Base-by-base conservation (phyloP, 2,888 invertebrate species). In the Poecilus cupreus region DNA sequence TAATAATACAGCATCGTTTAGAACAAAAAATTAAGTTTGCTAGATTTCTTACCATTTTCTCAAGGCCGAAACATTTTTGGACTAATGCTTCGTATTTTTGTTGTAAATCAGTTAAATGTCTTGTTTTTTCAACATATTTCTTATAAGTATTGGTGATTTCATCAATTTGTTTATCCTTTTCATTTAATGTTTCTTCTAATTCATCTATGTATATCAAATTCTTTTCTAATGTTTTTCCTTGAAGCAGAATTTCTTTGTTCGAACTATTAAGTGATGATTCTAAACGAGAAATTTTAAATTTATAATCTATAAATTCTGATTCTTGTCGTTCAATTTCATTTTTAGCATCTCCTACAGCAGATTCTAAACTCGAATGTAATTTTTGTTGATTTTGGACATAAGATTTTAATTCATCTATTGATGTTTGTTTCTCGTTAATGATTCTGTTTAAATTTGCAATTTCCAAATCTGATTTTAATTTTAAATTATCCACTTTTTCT, bases 101-200 rank as follows among this genome's bases (percentile, higher is more conserved):
- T 26, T 86, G 81, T 49, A 87, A 80, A 16, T 86, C 84, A 82
- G 88, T 88, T 68, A 87, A 87, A 84, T 86, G 87, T n/a, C 87
- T 88, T 70, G 87, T 87, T 74, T 87, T 86, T 18, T 88, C 87
- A 8, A 88, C 87, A 82, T 88, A 88, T 70, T 87, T 88, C 57
- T 86, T 87, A 26, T 86, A 84, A 70, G 86, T 85, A 26, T 85
- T 83, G n/a, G 84, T 83, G 49, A 85, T 83, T 72, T 88, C 88
- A 49, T 82, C 76, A 2, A 82, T 57, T 24, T 83, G 80, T 37
- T 57, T 54, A 16, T 82, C 51, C 49, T 84, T 83, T 32, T 78
- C 80, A 18, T 82, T 46, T 16, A 85, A 51, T 26, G 82, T 83
- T 39, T 81, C 78, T 75, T 83, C 82, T 46, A 43, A 46, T 80